Percentiles rank a stretch among this genome's conserved stretches.
Conservation (phyloP, 1,140 invertebrate species). For the Drosophila azteca region DNA sequence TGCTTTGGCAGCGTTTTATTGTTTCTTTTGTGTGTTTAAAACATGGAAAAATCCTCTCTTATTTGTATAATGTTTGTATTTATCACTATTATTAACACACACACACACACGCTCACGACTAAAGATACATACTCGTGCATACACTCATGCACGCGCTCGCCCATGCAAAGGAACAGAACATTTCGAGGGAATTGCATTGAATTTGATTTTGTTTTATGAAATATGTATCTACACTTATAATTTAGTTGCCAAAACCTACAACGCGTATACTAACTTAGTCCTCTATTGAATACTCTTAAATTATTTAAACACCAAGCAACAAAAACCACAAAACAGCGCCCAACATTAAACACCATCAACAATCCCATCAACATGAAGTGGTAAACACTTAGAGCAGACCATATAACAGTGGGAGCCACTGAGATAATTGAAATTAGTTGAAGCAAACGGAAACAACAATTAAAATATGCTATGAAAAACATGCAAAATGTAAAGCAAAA, state of each 20-base stretch:
- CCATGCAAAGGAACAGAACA: constrained; percentile 27
- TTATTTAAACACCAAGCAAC: constrained; percentile 61
- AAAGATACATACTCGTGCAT: constrained; percentile 11
- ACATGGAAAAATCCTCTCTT: constrained; percentile 62
- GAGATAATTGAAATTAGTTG: constrained; percentile 61
- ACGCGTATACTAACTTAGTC: constrained; percentile 77
- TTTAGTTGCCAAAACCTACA: constrained; percentile 72
- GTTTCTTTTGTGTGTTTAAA: constrained; percentile 46
- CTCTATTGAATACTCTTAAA: constrained; percentile 80
- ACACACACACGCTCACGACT: constrained; percentile 17
- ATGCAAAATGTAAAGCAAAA: constrained; percentile 46
- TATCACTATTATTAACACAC: constrained; percentile 67
- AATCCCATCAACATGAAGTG: constrained; percentile 29
- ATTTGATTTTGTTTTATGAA: constrained; percentile 74
- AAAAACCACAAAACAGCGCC: constrained; percentile 38
- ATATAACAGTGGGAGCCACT: constrained; percentile 31
- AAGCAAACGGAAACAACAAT: constrained; percentile 26
- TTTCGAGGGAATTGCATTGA: constrained; percentile 47
- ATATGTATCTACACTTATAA: constrained; percentile 52
- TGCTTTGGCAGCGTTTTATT: constrained; percentile 51
- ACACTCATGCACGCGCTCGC: constrained; percentile 22
- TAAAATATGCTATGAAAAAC: constrained; percentile 16
- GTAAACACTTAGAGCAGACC: constrained; percentile 32
- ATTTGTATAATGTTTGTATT: constrained; percentile 78
- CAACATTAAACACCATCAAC: constrained; percentile 46